A percentile compares a stretch with the other conserved stretches of the same genome.
Conservation (phyloP, 2,797 vertebrate genomes). For the Typhlichthys eigenmanni region DNA sequence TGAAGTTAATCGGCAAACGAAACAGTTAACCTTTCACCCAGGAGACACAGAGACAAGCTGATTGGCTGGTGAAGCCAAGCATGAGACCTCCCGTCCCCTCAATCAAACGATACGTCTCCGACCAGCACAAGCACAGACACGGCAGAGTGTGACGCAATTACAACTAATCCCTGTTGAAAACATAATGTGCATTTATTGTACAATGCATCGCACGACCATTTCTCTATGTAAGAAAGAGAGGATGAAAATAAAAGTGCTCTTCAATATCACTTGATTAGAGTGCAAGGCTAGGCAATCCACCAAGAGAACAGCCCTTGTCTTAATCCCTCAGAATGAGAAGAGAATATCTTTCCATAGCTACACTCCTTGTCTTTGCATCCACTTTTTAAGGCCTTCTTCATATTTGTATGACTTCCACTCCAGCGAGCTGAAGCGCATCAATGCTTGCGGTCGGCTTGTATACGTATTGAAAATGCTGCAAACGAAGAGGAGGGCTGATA, state of each 20-base stretch:
- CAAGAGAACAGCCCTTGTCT: neutral
- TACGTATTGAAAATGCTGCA: no score
- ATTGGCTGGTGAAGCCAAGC: conserved; percentile 39
- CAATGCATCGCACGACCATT: neutral
- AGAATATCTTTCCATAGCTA: neutral
- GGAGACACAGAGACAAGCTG: conserved; percentile 14
- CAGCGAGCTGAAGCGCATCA: no score
- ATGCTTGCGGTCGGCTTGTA: no score
- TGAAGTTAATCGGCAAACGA: conserved; percentile 53
- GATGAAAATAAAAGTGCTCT: neutral
- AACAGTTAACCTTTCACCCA: conserved; percentile 65
- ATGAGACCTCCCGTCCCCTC: conserved; percentile 24
- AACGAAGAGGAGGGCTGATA: no score
- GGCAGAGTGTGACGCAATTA: neutral
- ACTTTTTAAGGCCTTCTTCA: neutral
- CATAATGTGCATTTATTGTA: neutral
- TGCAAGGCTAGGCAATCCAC: neutral
- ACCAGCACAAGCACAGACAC: neutral
- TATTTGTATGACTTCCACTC: no score
- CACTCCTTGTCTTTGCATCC: neutral
- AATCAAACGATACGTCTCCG: conserved; percentile 10
- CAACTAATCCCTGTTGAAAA: conserved; percentile 1
- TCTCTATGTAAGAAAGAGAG: neutral
- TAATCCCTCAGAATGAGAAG: neutral
- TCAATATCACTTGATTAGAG: neutral